Conservation (phyloP, 2,797 vertebrate genomes). For the Glossophaga mutica region DNA sequence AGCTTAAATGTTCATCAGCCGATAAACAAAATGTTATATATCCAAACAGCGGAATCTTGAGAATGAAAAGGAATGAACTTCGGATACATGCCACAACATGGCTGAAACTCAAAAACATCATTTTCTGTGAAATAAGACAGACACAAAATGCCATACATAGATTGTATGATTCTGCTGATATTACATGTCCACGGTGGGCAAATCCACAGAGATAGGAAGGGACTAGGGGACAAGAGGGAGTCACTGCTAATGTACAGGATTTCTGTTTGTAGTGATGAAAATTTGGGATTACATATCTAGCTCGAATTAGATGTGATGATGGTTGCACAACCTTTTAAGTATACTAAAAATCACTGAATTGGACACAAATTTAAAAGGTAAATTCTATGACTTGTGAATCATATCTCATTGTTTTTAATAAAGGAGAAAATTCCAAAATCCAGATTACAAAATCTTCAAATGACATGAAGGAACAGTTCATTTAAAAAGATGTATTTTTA, state of each 20-base stretch:
- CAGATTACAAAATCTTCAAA: background rate
- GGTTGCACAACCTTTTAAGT: background rate
- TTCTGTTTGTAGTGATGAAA: background rate
- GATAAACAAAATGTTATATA: background rate
- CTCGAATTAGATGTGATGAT: background rate
- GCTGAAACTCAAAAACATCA: background rate
- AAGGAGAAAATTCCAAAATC: background rate
- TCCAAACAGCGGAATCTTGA: background rate
- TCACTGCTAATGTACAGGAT: background rate
- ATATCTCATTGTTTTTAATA: background rate
- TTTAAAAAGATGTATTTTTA: background rate
- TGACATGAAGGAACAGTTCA: background rate
- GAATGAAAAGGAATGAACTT: background rate
- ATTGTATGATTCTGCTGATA: background rate
- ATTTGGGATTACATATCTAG: background rate
- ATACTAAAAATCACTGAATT: background rate
- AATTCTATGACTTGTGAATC: background rate
- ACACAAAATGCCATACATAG: background rate
- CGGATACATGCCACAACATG: background rate
- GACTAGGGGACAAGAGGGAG: background rate
- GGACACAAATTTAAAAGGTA: background rate
- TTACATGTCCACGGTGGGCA: background rate
- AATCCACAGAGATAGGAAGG: background rate
- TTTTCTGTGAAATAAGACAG: background rate
- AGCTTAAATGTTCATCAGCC: background rate